These are phyloP conservation scores for Percopsis omiscomaycus DNA, from an alignment of 2,797 vertebrate genomes.

Conservation along the genomic window DNA sequence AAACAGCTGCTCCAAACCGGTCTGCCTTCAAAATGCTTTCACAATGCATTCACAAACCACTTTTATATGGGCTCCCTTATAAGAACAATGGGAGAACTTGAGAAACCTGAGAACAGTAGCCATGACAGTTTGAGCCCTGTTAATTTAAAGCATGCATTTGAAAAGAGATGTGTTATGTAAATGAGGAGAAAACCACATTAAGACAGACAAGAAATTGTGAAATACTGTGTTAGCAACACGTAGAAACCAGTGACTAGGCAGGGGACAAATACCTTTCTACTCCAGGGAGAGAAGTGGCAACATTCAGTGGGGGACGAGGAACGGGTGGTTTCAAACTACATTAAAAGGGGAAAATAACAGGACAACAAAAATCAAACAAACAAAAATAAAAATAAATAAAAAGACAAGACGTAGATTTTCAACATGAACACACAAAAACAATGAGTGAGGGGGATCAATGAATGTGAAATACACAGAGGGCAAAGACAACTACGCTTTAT, in stretches of 20 bases:
- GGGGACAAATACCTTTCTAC: slow-evolving; percentile 94
- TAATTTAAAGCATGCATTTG: slow-evolving; percentile 36
- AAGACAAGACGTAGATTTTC: neutral
- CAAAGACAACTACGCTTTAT: neutral
- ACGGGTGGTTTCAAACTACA: slow-evolving; percentile 91
- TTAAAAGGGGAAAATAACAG: slow-evolving; percentile 65
- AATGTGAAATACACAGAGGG: neutral
- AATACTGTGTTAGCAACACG: slow-evolving; percentile 24
- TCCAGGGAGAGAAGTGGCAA: slow-evolving; percentile 97
- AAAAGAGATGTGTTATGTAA: slow-evolving; percentile 25
- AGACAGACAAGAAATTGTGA: slow-evolving; percentile 31
- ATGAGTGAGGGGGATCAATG: neutral
- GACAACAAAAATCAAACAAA: slow-evolving; percentile 46
- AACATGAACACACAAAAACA: neutral
- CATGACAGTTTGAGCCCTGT: no score
- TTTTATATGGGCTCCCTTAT: neutral
- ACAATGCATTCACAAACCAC: neutral
- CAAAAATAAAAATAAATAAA: slow-evolving; percentile 11
- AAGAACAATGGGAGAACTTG: neutral
- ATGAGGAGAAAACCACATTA: slow-evolving; percentile 4
- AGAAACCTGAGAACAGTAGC: neutral
- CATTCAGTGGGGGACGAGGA: slow-evolving; percentile 94
- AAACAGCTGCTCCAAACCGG: slow-evolving; percentile 15
- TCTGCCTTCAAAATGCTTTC: neutral
- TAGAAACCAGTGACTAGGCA: slow-evolving; percentile 3